Percentiles rank a stretch among this genome's conserved stretches.
phyloP scores from a whole-genome alignment of 1,140 invertebrate species.

The Eurosta solidaginis region DNA sequence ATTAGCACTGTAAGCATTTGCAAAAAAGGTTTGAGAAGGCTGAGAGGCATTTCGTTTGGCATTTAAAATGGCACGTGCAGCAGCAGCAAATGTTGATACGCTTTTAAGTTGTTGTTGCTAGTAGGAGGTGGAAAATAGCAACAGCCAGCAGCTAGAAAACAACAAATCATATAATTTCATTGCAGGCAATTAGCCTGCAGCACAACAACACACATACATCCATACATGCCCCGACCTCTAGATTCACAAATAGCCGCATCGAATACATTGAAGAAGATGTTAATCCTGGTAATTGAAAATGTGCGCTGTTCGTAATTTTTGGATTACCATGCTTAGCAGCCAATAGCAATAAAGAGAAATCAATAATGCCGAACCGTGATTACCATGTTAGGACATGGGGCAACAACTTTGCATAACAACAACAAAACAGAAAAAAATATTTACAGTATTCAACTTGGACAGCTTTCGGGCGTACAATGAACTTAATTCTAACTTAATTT shows the following conservation, averaged over 20 bases:
- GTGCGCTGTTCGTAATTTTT: conserved; percentile 1
- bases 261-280: conserved; percentile 6
- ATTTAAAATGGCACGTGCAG: neutral
- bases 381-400: neutral
- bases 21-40: neutral
- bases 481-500: no score
- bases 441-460: neutral
- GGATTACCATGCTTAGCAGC: neutral
- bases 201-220: no score
- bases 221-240: no score
- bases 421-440: neutral
- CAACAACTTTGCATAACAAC: neutral
- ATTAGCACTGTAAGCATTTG: neutral
- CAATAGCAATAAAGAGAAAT: neutral
- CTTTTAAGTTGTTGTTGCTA: neutral
- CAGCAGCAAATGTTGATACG: neutral
- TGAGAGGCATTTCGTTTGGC: neutral
- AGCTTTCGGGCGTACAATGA: no score
- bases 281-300: conserved; percentile 26
- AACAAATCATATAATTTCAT: neutral
- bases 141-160: neutral
- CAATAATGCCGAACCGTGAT: neutral
- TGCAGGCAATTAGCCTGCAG: neutral
- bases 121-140: no score
- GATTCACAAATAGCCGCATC: neutral